A percentile compares a stretch with the other conserved stretches of the same genome.
Conservation (phyloP, 2,113 vertebrate genomes). For the Lasiurus cinereus region DNA sequence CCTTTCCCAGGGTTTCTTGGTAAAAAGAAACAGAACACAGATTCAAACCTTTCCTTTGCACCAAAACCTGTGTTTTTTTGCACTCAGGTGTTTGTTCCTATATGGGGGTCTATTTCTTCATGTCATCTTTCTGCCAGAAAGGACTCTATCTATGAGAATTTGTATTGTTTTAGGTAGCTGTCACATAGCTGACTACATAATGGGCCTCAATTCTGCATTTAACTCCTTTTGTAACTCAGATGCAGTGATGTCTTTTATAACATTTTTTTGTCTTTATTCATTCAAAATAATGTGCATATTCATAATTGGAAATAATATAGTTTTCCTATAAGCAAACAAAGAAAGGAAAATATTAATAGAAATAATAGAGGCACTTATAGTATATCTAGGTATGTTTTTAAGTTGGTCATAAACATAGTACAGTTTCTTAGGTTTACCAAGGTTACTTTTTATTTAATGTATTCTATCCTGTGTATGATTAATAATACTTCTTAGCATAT, state of each 20-base stretch:
- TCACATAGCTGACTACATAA: neutral
- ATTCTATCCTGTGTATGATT: conserved; percentile 15
- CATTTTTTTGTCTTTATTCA: neutral
- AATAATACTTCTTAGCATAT: conserved; percentile 4
- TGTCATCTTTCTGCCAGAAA: neutral
- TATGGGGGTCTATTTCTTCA: neutral
- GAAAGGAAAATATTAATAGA: neutral
- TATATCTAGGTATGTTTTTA: conserved; percentile 21
- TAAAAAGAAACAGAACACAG: neutral
- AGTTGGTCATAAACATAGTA: conserved; percentile 1
- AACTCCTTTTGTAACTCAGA: neutral
- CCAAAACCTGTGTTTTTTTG: neutral
- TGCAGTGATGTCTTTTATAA: neutral
- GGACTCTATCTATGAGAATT: neutral
- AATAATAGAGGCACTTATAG: neutral
- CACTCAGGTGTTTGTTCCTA: neutral
- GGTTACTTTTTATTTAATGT: conserved; percentile 22
- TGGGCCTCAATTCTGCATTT: neutral
- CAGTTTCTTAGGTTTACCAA: neutral
- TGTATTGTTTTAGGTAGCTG: neutral
- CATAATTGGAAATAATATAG: neutral
- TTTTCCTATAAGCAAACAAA: neutral
- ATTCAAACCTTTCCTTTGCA: neutral
- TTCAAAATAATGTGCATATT: neutral
- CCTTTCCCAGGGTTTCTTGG: neutral